Percentiles rank a stretch among this genome's conserved stretches.
Evolutionary conservation across 2,797 vertebrate species (phyloP).

Genomic region (Echiichthys vipera): DNA sequence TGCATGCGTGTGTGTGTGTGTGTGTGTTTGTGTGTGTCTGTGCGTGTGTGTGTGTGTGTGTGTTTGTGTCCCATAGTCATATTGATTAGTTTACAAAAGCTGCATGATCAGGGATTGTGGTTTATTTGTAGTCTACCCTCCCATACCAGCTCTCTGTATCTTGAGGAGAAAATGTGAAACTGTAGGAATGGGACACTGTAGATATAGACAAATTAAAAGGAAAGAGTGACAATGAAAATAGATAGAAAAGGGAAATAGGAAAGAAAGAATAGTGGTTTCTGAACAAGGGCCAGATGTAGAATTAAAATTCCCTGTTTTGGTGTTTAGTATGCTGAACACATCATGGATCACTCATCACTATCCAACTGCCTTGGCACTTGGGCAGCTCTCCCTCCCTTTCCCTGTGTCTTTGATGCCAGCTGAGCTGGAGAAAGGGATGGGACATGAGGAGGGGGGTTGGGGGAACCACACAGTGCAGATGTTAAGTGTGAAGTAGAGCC

Average conservation of each 20-base stretch:
- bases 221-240: constrained; percentile 3
- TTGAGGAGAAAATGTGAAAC: too few species aligned
- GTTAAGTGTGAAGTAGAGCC: constrained; percentile 62
- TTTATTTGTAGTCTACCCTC: constrained; percentile 36
- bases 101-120: constrained; percentile 60
- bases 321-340: constrained; percentile 76
- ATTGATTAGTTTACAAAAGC: constrained; percentile 60
- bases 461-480: constrained; percentile 62
- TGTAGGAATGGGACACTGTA: neutral
- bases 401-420: constrained; percentile 73
- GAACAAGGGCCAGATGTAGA: constrained; percentile 70
- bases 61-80: constrained; percentile 45
- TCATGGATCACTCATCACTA: constrained; percentile 74
- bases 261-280: constrained; percentile 41
- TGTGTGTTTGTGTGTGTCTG: neutral
- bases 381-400: constrained; percentile 33
- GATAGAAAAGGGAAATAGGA: neutral
- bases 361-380: constrained; percentile 73
- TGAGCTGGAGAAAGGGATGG: constrained; percentile 67
- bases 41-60: constrained; percentile 17
- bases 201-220: constrained; percentile 4
- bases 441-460: constrained; percentile 33
- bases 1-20: neutral
- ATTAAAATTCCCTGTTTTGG: constrained; percentile 59
- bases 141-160: constrained; percentile 16